Conservation (phyloP, 2,888 invertebrate genomes). For the Tuta absoluta region DNA sequence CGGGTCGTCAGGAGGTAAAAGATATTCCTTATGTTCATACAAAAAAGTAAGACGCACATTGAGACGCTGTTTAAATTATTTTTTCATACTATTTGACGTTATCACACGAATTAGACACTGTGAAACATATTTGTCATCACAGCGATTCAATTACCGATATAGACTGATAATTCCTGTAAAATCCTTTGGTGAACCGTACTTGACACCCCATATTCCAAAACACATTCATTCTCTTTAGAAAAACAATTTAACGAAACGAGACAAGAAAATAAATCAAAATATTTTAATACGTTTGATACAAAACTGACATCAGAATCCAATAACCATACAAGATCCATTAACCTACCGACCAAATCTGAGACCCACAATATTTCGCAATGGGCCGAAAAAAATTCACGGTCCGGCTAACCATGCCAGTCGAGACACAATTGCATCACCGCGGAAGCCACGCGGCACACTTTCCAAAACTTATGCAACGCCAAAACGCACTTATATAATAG, state of each 20-base stretch:
- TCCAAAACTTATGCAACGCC: conserved; percentile 68
- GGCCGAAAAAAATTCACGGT: conserved; percentile 47
- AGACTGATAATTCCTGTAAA: no score
- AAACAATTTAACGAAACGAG: not conserved
- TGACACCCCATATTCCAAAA: no score
- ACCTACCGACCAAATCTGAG: conserved; percentile 19
- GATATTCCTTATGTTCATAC: no score
- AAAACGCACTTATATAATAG: conserved; percentile 65
- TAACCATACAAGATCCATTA: conserved; percentile 5
- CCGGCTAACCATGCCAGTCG: conserved; percentile 55
- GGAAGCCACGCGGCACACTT: conserved; percentile 75
- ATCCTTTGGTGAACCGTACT: no score
- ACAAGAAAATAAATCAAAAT: not conserved
- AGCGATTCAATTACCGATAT: no score
- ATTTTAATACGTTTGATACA: not conserved
- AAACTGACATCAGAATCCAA: not conserved
- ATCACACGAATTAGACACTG: no score
- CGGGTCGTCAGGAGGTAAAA: no score
- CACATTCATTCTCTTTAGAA: no score
- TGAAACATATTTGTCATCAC: no score
- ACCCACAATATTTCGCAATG: conserved; percentile 21
- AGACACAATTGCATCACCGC: conserved; percentile 63
- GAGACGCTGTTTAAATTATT: no score
- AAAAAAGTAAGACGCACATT: no score
- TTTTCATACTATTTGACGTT: no score